Percentiles rank a stretch among this genome's conserved stretches.
These are phyloP conservation scores for Miniopterus natalensis DNA, from an alignment of 2,113 vertebrate species.

Conservation along the genomic window DNA sequence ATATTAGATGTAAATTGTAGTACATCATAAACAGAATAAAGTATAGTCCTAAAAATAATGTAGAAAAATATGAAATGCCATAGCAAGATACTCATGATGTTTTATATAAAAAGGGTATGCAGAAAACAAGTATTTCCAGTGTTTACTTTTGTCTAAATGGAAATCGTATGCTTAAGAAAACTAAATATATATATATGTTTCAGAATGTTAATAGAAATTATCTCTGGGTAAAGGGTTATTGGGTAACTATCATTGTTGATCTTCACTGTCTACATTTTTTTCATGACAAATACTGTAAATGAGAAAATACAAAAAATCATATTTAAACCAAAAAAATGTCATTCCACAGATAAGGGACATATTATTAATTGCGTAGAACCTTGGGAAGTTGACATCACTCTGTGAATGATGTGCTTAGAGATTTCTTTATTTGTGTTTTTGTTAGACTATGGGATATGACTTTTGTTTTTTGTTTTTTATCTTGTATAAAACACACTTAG, in stretches of 20 bases:
- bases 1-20: neutral
- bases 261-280: neutral
- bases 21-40: neutral
- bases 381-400: neutral
- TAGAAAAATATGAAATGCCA: neutral
- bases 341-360: neutral
- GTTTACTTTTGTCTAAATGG: constrained; percentile 25
- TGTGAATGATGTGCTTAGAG: neutral
- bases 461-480: neutral
- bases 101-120: neutral
- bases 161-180: neutral
- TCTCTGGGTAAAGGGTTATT: neutral
- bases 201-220: neutral
- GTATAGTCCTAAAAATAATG: neutral
- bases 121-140: neutral
- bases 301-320: neutral
- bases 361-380: neutral
- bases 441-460: neutral
- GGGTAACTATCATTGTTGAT: neutral
- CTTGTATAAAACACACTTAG: neutral
- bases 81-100: neutral
- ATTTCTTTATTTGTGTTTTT: constrained; percentile 5
- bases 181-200: neutral
- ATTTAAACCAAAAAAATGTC: neutral
- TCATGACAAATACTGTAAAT: neutral